Conservation (phyloP, 2,888 invertebrate species). For the Formica aserva region DNA sequence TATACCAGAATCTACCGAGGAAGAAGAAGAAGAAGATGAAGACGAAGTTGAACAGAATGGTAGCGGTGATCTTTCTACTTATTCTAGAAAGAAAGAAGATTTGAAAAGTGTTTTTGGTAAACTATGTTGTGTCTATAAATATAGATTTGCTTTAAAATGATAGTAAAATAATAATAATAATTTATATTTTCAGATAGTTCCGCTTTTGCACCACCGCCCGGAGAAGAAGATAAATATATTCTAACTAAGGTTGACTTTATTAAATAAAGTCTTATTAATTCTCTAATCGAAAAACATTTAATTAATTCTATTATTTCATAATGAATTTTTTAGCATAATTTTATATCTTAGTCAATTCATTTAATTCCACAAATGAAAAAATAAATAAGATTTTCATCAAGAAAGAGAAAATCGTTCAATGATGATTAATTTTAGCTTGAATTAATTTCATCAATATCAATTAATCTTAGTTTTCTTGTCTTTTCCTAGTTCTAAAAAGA, state of each 20-base stretch:
- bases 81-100: not conserved
- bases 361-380: not conserved
- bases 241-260: slow-evolving; percentile 77
- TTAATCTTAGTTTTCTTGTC: not conserved
- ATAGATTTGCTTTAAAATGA: not conserved
- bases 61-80: slow-evolving; percentile 33
- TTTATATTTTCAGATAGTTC: slow-evolving; percentile 35
- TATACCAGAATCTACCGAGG: slow-evolving; percentile 49
- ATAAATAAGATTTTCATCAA: not conserved
- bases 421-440: not conserved
- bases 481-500: not conserved
- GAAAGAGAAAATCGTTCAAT: not conserved
- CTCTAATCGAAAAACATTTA: too few relatives aligned
- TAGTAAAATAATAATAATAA: not conserved
- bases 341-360: not conserved
- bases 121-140: not conserved
- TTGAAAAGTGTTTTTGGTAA: slow-evolving; percentile 26
- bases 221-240: slow-evolving; percentile 82
- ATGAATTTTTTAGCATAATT: not conserved
- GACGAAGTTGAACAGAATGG: slow-evolving; percentile 22
- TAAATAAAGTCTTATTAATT: not conserved
- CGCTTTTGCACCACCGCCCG: slow-evolving; percentile 79
- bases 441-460: not conserved
- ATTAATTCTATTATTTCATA: not conserved
- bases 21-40: slow-evolving; percentile 41